These are phyloP conservation scores for Channa maculata DNA, from an alignment of 2,113 vertebrate species.

Conservation along the genomic window DNA sequence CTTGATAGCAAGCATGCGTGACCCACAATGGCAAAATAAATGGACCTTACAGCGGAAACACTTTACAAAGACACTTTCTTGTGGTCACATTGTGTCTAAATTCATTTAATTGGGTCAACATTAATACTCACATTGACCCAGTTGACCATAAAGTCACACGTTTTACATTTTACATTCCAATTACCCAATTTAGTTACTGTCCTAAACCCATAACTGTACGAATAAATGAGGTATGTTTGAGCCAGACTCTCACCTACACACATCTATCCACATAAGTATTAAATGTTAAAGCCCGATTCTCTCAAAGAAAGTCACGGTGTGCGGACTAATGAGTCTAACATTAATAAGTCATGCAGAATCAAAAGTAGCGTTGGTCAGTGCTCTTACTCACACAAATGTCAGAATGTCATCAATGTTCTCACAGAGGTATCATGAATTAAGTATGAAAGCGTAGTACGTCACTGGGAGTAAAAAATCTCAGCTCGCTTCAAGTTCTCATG, in stretches of 20 bases:
- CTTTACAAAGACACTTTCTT: background rate
- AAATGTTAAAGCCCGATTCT: constrained; percentile 22
- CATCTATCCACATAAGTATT: constrained; percentile 27
- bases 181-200: too few species aligned
- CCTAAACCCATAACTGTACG: too few species aligned
- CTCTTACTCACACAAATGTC: constrained; percentile 60
- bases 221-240: constrained; percentile 10
- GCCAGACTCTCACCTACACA: constrained; percentile 12
- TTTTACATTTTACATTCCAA: background rate
- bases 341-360: constrained; percentile 82
- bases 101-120: background rate
- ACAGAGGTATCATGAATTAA: constrained; percentile 76
- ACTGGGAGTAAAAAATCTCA: constrained; percentile 69
- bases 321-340: constrained; percentile 70
- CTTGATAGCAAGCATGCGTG: too few species aligned
- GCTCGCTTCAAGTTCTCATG: constrained; percentile 53
- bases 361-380: constrained; percentile 64
- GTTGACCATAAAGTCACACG: background rate
- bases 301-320: constrained; percentile 14
- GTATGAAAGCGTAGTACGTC: constrained; percentile 79
- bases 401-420: constrained; percentile 62
- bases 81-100: background rate
- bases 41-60: background rate
- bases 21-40: background rate
- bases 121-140: background rate